Base-by-base conservation (phyloP, 1,140 invertebrate genomes). In the Trachymyrmex cornetzi region DNA sequence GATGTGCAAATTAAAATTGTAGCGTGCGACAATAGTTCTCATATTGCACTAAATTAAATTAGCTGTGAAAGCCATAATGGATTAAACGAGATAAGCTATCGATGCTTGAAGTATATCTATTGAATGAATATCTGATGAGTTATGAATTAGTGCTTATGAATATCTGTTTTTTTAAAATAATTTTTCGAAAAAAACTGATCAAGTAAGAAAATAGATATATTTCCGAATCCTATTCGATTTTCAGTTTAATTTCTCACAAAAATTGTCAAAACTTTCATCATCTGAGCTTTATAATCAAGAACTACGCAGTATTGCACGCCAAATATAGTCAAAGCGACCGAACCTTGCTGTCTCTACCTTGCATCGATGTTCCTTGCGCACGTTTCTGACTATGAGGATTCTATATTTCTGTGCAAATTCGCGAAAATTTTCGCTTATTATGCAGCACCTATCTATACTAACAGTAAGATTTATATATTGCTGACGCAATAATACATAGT, bases 331-430 rank as follows among this genome's bases (percentile, higher is more conserved):
- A 59, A 53, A 44, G 30, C 66, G 79, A n/a, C 48, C 44, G 27
- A 75, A 69, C 38, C 53, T 87, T 67, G 22, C 84, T 92, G 87
- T 93, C 93, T 93, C 89, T 87, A 90, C 88, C 67, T 81, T n/a
- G 82, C 87, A 86, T 88, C 81, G 81, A 89, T 75, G 87, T 80
- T 81, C 66, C 88, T 72, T 67, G 79, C 22, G 30, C 30, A 38
- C 24, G 50, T 59, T 55, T 63, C 79, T 69, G 79, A 53, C 72
- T 81, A 87, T 50, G 57, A 3, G 12, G n/a, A 88, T 86, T 87
- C 66, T 75, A 53, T 12, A 24, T 64, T n/a, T 48, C 38, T 7
- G 9, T n/a, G 19, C 12, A 38, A n/a, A 27, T 30, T 75, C 27
- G 5, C 19, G 11, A 34, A 66, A 82, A 84, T 64, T 34, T 81